These are phyloP conservation scores for Amiota communis DNA, from an alignment of 2,888 invertebrate genomes.

Conservation along the genomic window DNA sequence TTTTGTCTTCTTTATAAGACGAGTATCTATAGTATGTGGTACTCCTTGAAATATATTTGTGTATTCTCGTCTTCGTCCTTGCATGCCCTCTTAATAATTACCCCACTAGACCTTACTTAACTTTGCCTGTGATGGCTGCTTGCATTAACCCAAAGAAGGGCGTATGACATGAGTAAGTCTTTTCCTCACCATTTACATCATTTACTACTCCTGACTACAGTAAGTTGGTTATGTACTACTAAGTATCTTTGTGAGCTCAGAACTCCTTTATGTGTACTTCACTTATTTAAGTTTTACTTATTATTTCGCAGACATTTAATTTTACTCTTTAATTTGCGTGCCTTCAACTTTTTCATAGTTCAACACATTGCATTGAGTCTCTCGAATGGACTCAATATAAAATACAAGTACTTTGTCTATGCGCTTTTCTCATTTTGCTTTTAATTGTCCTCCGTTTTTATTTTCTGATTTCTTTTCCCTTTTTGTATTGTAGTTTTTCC, in stretches of 20 bases:
- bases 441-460: constrained; percentile 31
- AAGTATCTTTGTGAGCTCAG: not conserved
- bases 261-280: not conserved
- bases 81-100: not conserved
- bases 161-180: not conserved
- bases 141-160: constrained; percentile 3
- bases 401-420: constrained; percentile 34
- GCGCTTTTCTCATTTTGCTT: constrained; percentile 26
- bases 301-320: constrained; percentile 39
- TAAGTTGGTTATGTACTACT: constrained; percentile 5
- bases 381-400: not conserved
- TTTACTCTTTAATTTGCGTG: not conserved
- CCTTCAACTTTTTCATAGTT: constrained; percentile 46
- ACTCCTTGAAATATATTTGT: not conserved
- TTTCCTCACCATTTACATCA: not conserved
- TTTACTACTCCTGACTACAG: not conserved
- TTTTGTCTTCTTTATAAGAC: constrained; percentile 34
- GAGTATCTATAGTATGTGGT: not conserved
- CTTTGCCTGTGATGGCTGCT: constrained; percentile 25
- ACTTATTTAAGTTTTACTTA: constrained; percentile 9
- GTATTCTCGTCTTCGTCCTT: not conserved
- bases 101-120: constrained; percentile 7
- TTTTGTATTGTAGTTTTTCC: constrained; percentile 16
- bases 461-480: constrained; percentile 1
- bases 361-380: constrained; percentile 39